Percentiles rank a stretch among this genome's conserved stretches.
These are phyloP conservation scores for Calliphora vomitoria DNA, from an alignment of 2,888 invertebrate genomes.

Conservation along the genomic window DNA sequence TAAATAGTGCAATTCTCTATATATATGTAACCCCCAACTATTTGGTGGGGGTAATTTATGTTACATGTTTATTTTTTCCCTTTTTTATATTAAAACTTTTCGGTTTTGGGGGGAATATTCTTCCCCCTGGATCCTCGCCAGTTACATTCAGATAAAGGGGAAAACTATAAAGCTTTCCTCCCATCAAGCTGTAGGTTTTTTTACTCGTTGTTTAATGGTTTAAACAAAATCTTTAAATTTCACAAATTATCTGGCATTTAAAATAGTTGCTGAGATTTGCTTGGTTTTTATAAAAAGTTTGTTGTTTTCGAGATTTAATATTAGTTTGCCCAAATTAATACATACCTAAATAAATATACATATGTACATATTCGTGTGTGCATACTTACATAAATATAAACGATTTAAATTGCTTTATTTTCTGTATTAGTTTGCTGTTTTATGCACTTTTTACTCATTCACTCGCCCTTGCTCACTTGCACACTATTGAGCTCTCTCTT, in stretches of 20 bases:
- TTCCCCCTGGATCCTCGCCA: too few relatives aligned
- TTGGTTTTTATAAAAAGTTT: background rate
- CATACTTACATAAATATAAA: background rate
- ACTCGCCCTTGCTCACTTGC: conserved; percentile 17
- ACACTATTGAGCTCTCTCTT: conserved; percentile 7
- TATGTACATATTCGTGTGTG: background rate
- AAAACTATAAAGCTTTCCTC: conserved; percentile 41
- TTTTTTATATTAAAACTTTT: too few relatives aligned
- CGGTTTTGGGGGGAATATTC: too few relatives aligned
- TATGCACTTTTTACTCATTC: conserved; percentile 11
- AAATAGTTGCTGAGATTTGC: background rate
- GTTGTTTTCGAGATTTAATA: background rate
- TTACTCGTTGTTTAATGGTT: background rate
- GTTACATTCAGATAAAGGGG: too few relatives aligned
- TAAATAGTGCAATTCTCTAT: too few relatives aligned
- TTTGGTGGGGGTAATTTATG: too few relatives aligned
- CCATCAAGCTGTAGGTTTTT: conserved; percentile 1
- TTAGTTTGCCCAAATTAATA: background rate
- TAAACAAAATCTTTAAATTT: conserved; percentile 5
- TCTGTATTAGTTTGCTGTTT: background rate
- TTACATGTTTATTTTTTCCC: too few relatives aligned
- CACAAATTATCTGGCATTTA: background rate
- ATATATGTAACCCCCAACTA: too few relatives aligned
- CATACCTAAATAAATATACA: background rate
- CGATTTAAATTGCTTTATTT: background rate